Base-by-base conservation (phyloP, 2,113 vertebrate genomes). In the Morone saxatilis region DNA sequence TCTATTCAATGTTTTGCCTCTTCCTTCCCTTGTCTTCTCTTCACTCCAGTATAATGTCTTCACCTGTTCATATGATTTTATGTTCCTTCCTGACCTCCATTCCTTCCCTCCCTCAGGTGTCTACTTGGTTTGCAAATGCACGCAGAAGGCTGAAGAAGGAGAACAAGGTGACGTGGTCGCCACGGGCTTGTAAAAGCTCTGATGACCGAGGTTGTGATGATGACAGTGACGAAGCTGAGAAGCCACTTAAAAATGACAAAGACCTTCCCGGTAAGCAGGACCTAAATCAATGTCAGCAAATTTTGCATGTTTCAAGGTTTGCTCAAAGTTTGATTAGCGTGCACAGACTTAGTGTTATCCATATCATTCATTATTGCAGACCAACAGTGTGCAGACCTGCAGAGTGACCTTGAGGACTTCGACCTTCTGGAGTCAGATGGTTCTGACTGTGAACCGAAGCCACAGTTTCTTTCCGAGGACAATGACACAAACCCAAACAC, bases 121-220 rank as follows among this genome's bases (percentile, higher is more conserved):
- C 97, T 62, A 97, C 97, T 14, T 98, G 97, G 97, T 98, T 98
- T 83, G 97, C 97, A 81, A 98, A 98, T 38, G 97, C 97, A 14
- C 95, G 97, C 86, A 94, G 97, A 68, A 95, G 97, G 84, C 96
- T 98, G 79, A 98, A 98, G 93, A 98, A 98, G 83, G 96, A 97
- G 85, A 97, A 97, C 89, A 97, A 97, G 89, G 97, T 97, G 94
- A 97, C 97, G 1, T 99, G 98, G 97, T 97, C 97, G 0, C 97
- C 98, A 0, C 92, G 98, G 45, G 91, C 93, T 80, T 98, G 96
- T 91, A 99, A 99, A 88, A 96, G 96, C 43, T 94, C 96, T 0
- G 98, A 99, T 0, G 98, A 98, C 81, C 96, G 98, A 87, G 94
- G 96, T 53, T 95, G 93, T 60, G 94, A 96, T 41, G 95, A 97